Evolutionary conservation across 2,797 vertebrate species (phyloP).

Genomic region (Zenarchopterus dispar): DNA sequence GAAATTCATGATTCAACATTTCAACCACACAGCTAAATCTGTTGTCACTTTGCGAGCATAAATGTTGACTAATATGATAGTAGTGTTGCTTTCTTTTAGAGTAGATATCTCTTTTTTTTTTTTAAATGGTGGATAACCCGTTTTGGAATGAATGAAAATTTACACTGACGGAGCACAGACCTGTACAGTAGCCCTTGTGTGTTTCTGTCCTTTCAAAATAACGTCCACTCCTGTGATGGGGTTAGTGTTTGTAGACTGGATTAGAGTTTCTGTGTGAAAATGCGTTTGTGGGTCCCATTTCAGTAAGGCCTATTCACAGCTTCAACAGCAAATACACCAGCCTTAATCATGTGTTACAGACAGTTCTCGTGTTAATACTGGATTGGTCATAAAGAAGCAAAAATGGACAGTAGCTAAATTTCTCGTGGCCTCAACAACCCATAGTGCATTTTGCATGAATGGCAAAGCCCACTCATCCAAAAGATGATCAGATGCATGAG

Average conservation of each 20-base stretch:
- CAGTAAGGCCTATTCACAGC: slow-evolving; percentile 80
- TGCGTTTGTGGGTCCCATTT: slow-evolving; percentile 61
- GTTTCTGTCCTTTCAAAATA: slow-evolving; percentile 54
- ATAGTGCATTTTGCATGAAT: slow-evolving; percentile 79
- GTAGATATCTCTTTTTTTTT: slow-evolving; percentile 40
- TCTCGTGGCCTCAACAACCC: slow-evolving; percentile 78
- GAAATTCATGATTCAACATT: slow-evolving; percentile 52
- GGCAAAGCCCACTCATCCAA: slow-evolving; percentile 72
- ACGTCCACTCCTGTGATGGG: slow-evolving; percentile 57
- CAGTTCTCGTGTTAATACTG: slow-evolving; percentile 75
- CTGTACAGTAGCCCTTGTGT: slow-evolving; percentile 71
- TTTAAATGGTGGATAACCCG: slow-evolving; percentile 45
- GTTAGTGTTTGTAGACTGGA: slow-evolving; percentile 71
- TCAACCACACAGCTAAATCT: slow-evolving; percentile 34
- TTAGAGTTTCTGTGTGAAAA: slow-evolving; percentile 64
- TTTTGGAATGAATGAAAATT: slow-evolving; percentile 72
- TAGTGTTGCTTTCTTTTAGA: slow-evolving; percentile 26
- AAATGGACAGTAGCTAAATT: slow-evolving; percentile 73
- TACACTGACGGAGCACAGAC: slow-evolving; percentile 59
- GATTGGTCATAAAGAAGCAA: slow-evolving; percentile 66
- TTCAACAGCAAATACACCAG: slow-evolving; percentile 82
- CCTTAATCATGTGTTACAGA: slow-evolving; percentile 75
- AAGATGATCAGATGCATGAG: slow-evolving; percentile 81
- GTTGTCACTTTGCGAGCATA: slow-evolving; percentile 44
- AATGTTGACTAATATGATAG: slow-evolving; percentile 43